These are phyloP conservation scores for Trichogramma evanescens DNA, from an alignment of 2,888 invertebrate species.

Conservation along the genomic window DNA sequence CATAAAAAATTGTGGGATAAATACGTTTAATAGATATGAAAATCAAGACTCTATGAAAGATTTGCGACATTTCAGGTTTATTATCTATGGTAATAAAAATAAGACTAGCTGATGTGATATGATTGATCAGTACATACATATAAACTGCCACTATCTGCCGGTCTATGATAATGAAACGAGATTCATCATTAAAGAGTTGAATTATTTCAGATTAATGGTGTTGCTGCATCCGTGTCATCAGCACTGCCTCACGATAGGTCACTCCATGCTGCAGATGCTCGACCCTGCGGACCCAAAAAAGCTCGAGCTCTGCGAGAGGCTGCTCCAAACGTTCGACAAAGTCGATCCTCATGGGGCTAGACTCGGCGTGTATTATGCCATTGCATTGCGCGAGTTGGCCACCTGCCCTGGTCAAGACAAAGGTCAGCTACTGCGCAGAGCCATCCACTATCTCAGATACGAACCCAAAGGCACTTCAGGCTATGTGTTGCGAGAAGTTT, in stretches of 20 bases:
- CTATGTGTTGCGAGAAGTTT: conserved; percentile 18
- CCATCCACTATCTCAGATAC: conserved; percentile 36
- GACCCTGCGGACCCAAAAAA: conserved; percentile 58
- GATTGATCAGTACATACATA: neutral
- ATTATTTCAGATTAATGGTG: conserved; percentile 32
- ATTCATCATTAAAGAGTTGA: neutral
- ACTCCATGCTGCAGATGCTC: conserved; percentile 70
- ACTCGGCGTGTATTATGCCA: conserved; percentile 69
- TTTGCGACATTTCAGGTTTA: neutral
- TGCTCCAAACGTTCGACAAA: conserved; percentile 57
- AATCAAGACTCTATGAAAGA: neutral
- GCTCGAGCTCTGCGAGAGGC: conserved; percentile 60
- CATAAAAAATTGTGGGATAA: neutral
- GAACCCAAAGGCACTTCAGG: conserved; percentile 45
- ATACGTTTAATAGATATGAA: neutral
- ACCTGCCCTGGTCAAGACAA: conserved; percentile 34
- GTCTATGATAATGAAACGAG: neutral
- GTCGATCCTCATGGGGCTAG: conserved; percentile 70
- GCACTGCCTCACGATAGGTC: conserved; percentile 73
- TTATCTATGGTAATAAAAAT: no score
- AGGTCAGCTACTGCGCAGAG: conserved; percentile 33
- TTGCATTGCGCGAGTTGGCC: conserved; percentile 65
- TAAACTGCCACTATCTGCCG: neutral
- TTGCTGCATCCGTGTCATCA: conserved; percentile 79
- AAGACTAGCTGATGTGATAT: neutral